Base-by-base conservation (phyloP, 2,113 vertebrate genomes). In the Urocynchramus pylzowi region DNA sequence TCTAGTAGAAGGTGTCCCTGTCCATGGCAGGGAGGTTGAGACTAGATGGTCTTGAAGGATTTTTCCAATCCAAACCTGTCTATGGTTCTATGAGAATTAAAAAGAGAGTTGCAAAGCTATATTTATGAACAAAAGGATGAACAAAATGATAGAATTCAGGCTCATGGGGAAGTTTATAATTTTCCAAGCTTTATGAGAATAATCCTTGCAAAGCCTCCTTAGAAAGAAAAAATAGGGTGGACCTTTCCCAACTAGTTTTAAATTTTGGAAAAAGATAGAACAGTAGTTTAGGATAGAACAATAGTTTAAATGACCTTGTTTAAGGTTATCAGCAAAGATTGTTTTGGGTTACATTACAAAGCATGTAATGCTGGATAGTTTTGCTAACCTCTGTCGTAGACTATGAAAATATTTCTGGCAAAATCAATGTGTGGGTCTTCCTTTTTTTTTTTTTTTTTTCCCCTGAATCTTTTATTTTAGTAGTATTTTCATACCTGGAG, bases 71-170 rank as follows among this genome's bases (percentile, higher is more conserved):
- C 26, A 91, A 47, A 31, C 6, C n/a, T 27, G n/a, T 35, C 52
- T 67, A 8, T 23, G 7, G 35, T 45, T 79, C n/a, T 41, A 10
- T 39, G 15, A 91, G 18, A 90, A 87, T 90, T 83, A 80, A 94
- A 91, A 71, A 70, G 24, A 91, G 57, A 91, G 50, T 67, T 83
- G 70, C n/a, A 84, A 86, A 94, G 60, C 59, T 92, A 67, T 50
- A 92, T 78, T 45, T 88, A 41, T 67, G 75, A 83, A 63, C 70
- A 81, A 56, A 70, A 91, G 4, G 44, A 33, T 18, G 10, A 87
- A 85, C 17, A 65, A 42, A 95, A 67, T 63, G 2, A 47, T 26
- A 84, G 79, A 83, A 90, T 70, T 86, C 47, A 61, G 47, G 11
- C 52, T 88, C 11, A n/a, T 31, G 27, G 59, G 33, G 20, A 83